Conservation (phyloP, 1,140 invertebrate species). For the Drosophila cardini region DNA sequence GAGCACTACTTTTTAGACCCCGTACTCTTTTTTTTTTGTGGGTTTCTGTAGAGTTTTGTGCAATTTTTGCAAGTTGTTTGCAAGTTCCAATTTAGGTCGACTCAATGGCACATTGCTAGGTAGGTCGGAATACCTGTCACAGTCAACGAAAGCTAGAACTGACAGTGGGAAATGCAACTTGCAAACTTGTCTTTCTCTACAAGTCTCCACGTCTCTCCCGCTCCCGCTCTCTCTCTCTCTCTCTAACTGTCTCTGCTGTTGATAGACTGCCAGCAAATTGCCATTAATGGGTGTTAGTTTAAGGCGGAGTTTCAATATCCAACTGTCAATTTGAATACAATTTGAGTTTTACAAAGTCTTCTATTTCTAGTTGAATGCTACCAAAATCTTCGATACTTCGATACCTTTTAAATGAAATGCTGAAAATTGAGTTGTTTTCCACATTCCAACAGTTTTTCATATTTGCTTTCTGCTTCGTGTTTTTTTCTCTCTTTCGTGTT, state of each 20-base stretch:
- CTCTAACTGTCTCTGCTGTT: constrained; percentile 6
- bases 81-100: constrained; percentile 70
- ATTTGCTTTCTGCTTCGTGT: not conserved
- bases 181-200: not conserved
- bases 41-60: too few relatives aligned
- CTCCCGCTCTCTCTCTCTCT: not conserved
- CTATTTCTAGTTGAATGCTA: not conserved
- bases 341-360: not conserved
- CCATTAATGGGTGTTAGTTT: constrained; percentile 42
- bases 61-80: constrained; percentile 40
- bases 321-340: constrained; percentile 30
- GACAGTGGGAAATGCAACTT: constrained; percentile 18
- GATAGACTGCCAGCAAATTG: constrained; percentile 49
- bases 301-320: constrained; percentile 22
- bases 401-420: constrained; percentile 19
- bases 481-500: too few relatives aligned
- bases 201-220: not conserved
- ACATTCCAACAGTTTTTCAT: constrained; percentile 40
- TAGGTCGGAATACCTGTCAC: constrained; percentile 66
- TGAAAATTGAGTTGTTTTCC: constrained; percentile 49
- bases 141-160: constrained; percentile 4
- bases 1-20: constrained; percentile 9
- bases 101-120: constrained; percentile 42
- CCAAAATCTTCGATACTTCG: not conserved
- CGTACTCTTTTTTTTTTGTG: constrained; percentile 2